Conservation (phyloP, 2,888 invertebrate genomes). For the Hirudinaria manillensis region DNA sequence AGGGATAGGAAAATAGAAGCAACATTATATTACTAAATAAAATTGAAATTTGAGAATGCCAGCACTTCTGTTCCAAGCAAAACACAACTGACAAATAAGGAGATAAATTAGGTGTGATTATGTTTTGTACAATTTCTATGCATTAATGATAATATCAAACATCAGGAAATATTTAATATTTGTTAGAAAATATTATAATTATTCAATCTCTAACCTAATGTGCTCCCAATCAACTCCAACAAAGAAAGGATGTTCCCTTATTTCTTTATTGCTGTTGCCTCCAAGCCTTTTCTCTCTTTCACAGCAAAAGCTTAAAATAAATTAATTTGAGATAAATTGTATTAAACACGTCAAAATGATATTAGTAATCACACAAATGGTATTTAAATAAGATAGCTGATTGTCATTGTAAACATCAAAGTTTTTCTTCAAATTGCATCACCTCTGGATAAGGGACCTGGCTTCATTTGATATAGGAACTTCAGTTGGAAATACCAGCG, state of each 20-base stretch:
- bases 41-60: too few relatives aligned
- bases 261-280: constrained; percentile 59
- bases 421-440: constrained; percentile 30
- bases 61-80: too few relatives aligned
- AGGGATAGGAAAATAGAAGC: too few relatives aligned
- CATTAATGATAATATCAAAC: too few relatives aligned
- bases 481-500: constrained; percentile 95
- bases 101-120: too few relatives aligned
- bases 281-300: constrained; percentile 89
- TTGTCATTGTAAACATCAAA: neutral
- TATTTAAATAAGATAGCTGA: neutral
- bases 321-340: too few relatives aligned
- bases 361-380: neutral
- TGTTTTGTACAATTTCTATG: too few relatives aligned
- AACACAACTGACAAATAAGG: too few relatives aligned
- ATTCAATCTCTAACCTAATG: constrained; percentile 65
- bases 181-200: too few relatives aligned
- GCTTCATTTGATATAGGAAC: constrained; percentile 98
- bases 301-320: constrained; percentile 75
- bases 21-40: too few relatives aligned
- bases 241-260: constrained; percentile 86
- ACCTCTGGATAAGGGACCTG: constrained; percentile 76
- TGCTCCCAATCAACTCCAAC: constrained; percentile 93
- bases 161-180: too few relatives aligned
- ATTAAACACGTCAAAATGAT: neutral